Evolutionary conservation across 2,113 vertebrate species (phyloP).

Genomic region (Pelecanus crispus): DNA sequence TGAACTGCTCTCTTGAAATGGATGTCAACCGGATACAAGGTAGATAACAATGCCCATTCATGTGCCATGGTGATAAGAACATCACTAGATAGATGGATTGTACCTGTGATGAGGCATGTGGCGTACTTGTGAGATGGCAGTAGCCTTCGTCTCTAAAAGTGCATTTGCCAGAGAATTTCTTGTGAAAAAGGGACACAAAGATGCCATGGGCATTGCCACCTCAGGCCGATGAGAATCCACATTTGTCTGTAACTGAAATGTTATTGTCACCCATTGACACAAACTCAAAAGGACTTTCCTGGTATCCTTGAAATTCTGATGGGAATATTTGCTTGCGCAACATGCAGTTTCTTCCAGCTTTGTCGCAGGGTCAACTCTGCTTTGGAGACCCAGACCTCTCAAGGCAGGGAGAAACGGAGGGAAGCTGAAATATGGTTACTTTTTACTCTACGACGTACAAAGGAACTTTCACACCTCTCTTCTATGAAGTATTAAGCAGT

Average conservation of each 20-base stretch:
- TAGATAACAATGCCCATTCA: accelerated
- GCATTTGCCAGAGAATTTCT: background rate
- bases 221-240: accelerated
- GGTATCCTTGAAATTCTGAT: background rate
- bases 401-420: background rate
- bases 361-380: background rate
- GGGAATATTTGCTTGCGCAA: background rate
- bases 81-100: background rate
- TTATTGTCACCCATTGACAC: background rate
- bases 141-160: background rate
- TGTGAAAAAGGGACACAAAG: background rate
- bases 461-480: background rate
- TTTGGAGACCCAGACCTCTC: background rate
- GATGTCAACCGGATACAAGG: background rate
- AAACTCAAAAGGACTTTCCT: background rate
- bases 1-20: background rate
- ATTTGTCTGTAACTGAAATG: background rate
- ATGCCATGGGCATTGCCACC: background rate
- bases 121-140: background rate
- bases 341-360: background rate
- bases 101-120: background rate
- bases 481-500: background rate
- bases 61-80: background rate
- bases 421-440: background rate
- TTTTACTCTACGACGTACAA: background rate